phyloP scores from a whole-genome alignment of 2,113 vertebrate species.

The Silurus asotus region DNA sequence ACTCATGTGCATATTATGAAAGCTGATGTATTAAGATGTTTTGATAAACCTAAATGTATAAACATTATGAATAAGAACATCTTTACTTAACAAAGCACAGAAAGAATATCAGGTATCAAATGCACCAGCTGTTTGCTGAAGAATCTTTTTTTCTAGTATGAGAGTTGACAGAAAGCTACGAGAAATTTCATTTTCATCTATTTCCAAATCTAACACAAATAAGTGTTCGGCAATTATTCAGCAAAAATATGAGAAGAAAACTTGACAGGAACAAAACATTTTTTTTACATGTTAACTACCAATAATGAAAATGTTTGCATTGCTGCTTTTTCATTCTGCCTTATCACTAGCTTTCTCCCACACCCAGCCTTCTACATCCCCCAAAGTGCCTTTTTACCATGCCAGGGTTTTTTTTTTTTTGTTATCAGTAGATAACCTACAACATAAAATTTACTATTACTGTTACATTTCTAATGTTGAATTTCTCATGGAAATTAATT shows the following conservation, averaged over 20 bases:
- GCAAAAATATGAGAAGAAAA: conserved; percentile 24
- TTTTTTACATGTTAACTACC: neutral
- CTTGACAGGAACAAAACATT: conserved; percentile 23
- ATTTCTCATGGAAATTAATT: neutral
- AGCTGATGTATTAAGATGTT: neutral
- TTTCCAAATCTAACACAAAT: neutral
- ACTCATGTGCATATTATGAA: neutral
- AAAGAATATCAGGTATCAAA: neutral
- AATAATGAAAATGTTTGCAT: conserved; percentile 9
- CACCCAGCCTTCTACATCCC: too few species aligned
- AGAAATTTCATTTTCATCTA: neutral
- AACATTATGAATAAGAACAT: neutral
- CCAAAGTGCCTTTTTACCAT: neutral
- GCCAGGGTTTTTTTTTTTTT: neutral
- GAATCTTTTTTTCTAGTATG: neutral
- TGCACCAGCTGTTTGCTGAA: neutral
- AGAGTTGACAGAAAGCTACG: neutral
- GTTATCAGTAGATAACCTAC: neutral
- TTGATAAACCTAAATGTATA: neutral
- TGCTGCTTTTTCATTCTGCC: neutral
- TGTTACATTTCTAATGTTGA: neutral
- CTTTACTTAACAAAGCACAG: neutral
- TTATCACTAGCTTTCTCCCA: neutral
- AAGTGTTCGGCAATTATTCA: conserved; percentile 35
- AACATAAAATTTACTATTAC: neutral